These are phyloP conservation scores for Macrophya annulata DNA, from an alignment of 2,888 invertebrate genomes.

Conservation along the genomic window DNA sequence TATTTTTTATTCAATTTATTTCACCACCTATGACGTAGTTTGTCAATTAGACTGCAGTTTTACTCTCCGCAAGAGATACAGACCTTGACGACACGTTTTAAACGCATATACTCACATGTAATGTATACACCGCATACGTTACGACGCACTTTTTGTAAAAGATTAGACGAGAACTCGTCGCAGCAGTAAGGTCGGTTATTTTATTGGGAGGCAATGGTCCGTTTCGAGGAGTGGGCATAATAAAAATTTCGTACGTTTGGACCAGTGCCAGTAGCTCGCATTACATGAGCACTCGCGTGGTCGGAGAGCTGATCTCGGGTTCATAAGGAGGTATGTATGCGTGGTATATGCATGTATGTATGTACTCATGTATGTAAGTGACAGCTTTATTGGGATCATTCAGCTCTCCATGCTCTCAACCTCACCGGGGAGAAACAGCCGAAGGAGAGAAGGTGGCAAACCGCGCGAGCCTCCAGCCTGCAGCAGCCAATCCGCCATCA, in stretches of 20 bases:
- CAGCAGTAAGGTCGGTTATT: constrained; percentile 13
- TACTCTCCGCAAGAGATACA: not conserved
- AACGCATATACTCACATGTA: not conserved
- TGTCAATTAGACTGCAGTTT: not conserved
- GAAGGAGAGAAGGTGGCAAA: constrained; percentile 28
- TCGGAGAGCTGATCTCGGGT: constrained; percentile 37
- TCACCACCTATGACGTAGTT: not conserved
- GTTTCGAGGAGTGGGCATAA: constrained; percentile 39
- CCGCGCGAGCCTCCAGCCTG: not conserved
- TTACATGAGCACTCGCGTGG: constrained; percentile 43
- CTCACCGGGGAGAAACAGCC: constrained; percentile 15
- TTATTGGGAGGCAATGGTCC: constrained; percentile 51
- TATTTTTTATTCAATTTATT: not conserved
- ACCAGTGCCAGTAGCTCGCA: constrained; percentile 38
- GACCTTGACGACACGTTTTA: not conserved
- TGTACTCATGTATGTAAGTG: constrained; percentile 8
- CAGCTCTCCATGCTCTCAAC: constrained; percentile 31
- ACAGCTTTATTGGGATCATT: constrained; percentile 53
- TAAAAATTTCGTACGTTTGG: constrained; percentile 53
- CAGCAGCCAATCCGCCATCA: not conserved
- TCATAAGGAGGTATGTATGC: not conserved
- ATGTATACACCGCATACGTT: not conserved
- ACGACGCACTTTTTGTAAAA: constrained; percentile 43
- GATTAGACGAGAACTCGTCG: constrained; percentile 10
- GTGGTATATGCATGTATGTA: not conserved